Base-by-base conservation (phyloP, 2,888 invertebrate genomes). In the Eremobia ochroleuca region DNA sequence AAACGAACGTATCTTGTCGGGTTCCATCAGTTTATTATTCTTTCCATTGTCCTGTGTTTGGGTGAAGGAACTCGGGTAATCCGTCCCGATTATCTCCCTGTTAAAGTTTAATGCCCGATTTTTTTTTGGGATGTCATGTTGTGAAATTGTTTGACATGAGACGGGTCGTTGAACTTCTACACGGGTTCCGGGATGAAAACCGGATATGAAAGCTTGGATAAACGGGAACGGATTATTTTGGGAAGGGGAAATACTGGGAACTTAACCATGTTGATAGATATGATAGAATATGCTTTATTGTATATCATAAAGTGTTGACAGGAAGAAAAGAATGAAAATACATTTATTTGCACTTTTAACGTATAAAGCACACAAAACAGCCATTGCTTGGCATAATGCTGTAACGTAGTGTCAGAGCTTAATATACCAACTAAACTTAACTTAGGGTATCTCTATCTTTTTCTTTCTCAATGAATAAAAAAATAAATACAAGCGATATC, bases 141-240 rank as follows among this genome's bases (percentile, higher is more conserved):
- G 40, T 69, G 64, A 76, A 76, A 67, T 81, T 84, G 69, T 69
- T 75, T 70, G 76, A 64, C 66, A 31, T 15, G 15, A 66, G 31
- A 79, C 65, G 64, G 81, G 85, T 64, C 79, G 73, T 71, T 84
- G 81, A 81, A 81, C 87, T 68, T 52, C 25, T 52, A 70, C 40
- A 15, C 13, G 64, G 40, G 61, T 83, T 75, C 65, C 64, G 72
- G 71, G 28, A 68, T 18, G 46, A 34, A 75, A 37, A 49, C 21
- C 25, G 49, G 55, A 64, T 40, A 62, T 67, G 62, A 68, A 49
- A 62, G 8, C 55, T 62, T 37, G 37, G 4, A 21, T 58, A 43
- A 76, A 49, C 21, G 28, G 46, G 28, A 40, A 4, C 21, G 46
- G 18, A 18, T 25, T 81, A 58, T 73, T 58, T 1, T 64, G 2